These are phyloP conservation scores for Bolinopsis microptera DNA, from an alignment of 37 sponge, comb jelly and placozoan genomes.

Conservation along the genomic window DNA sequence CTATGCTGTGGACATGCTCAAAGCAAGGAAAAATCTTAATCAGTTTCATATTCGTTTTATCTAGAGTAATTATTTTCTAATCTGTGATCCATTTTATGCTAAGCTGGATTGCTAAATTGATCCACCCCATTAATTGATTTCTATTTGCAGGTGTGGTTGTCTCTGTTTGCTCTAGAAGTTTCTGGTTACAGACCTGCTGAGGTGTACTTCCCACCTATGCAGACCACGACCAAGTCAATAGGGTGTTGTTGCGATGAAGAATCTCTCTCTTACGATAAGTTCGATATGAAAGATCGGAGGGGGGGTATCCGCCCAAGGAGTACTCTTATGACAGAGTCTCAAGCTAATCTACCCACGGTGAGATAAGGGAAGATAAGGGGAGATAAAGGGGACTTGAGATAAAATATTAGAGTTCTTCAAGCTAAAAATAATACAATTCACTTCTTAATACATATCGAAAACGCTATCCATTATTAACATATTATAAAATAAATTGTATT, in stretches of 20 bases:
- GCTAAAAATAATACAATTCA: background rate
- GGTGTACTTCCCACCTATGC: constrained; percentile 16
- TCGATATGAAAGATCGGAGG: background rate
- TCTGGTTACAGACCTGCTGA: constrained; percentile 8
- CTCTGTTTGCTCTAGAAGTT: constrained; percentile 19
- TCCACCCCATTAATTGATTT: no score
- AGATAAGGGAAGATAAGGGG: background rate
- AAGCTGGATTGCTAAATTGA: no score
- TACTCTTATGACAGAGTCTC: constrained; percentile 6
- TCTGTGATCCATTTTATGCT: no score
- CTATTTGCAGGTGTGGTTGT: constrained; percentile 39
- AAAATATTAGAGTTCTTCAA: background rate
- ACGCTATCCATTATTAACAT: no score
- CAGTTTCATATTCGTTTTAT: no score
- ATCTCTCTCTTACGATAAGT: background rate
- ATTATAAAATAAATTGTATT: background rate
- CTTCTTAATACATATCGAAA: no score
- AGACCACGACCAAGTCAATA: background rate
- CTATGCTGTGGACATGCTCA: no score
- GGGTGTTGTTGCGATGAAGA: background rate
- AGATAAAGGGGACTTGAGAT: background rate
- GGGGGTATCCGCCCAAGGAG: background rate
- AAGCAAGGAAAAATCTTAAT: no score
- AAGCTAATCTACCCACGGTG: background rate
- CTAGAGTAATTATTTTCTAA: no score